These are phyloP conservation scores for Arctocebus calabarensis DNA, from an alignment of 2,797 vertebrate genomes.

Conservation along the genomic window DNA sequence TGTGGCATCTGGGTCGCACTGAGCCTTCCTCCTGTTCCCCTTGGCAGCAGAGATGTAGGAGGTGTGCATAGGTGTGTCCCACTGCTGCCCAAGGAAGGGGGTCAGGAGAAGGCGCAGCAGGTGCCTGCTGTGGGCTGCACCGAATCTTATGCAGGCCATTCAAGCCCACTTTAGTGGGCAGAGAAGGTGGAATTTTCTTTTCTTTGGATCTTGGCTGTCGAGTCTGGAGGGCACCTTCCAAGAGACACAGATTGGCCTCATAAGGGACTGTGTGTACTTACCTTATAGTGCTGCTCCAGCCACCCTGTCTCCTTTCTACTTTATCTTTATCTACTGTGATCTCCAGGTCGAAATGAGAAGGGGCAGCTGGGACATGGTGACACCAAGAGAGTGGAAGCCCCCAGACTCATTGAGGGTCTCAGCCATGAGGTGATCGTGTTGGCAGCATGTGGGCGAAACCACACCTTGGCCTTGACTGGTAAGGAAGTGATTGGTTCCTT, in stretches of 20 bases:
- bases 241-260: background rate
- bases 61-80: background rate
- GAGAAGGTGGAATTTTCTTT: accelerated
- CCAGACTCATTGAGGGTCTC: constrained; percentile 93
- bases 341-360: constrained; percentile 95
- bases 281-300: accelerated
- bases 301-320: background rate
- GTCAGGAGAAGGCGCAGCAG: background rate
- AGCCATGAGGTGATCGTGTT: constrained; percentile 92
- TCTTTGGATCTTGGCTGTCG: accelerated
- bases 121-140: accelerated
- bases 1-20: background rate
- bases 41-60: background rate
- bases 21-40: accelerated
- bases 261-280: background rate
- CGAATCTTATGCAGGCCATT: background rate
- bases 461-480: constrained; percentile 96
- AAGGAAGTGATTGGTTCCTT: background rate
- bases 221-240: background rate
- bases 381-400: constrained; percentile 95
- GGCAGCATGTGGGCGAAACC: constrained; percentile 96
- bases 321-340: background rate
- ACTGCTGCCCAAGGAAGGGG: background rate
- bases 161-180: accelerated
- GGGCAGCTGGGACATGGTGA: constrained; percentile 98